Percentiles rank a stretch among this genome's conserved stretches.
Evolutionary conservation across 2,113 vertebrate species (phyloP).

Genomic region (Lepus europaeus): DNA sequence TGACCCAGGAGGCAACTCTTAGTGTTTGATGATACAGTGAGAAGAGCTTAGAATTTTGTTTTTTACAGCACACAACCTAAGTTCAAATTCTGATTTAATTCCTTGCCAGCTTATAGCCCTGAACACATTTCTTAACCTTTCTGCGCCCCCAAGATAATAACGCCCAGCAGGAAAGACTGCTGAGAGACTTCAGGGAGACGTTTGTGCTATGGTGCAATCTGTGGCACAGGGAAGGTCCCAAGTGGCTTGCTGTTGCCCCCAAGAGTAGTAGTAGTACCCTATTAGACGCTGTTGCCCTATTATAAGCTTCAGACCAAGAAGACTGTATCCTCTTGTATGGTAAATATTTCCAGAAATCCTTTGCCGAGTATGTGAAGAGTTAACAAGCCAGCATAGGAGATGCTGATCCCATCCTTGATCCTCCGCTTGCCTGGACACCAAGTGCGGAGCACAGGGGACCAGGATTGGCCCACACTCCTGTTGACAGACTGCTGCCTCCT

Average conservation of each 20-base stretch:
- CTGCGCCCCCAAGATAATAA: background rate
- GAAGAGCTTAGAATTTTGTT: background rate
- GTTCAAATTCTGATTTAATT: background rate
- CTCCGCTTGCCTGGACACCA: background rate
- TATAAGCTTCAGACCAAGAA: background rate
- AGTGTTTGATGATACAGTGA: background rate
- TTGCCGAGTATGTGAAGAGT: background rate
- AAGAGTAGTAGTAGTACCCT: background rate
- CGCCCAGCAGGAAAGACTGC: background rate
- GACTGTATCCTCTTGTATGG: background rate
- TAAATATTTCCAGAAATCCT: constrained; percentile 3
- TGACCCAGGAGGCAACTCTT: background rate
- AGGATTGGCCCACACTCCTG: background rate
- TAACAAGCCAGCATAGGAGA: background rate
- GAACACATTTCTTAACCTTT: background rate
- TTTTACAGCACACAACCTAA: background rate
- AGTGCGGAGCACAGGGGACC: background rate
- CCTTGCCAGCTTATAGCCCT: background rate
- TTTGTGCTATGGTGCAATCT: background rate
- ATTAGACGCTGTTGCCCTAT: background rate
- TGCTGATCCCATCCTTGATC: background rate
- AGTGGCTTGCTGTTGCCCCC: background rate
- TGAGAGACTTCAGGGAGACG: background rate
- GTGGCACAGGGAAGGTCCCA: background rate
- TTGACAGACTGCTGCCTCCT: background rate